These are phyloP conservation scores for Rhyzopertha dominica DNA, from an alignment of 1,140 invertebrate species.

Conservation along the genomic window DNA sequence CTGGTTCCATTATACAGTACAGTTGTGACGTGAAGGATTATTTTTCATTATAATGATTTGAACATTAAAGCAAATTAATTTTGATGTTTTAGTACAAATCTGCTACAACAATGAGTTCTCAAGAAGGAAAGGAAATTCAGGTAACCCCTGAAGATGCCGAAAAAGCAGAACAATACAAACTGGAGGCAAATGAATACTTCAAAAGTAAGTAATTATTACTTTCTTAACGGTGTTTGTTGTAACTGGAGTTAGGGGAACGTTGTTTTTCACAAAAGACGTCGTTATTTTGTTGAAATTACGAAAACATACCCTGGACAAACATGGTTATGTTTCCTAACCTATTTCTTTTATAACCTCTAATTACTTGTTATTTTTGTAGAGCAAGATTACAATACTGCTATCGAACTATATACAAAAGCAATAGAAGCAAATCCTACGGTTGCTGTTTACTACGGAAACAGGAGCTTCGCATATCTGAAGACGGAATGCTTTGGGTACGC, in stretches of 20 bases:
- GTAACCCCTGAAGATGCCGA: slow-evolving; percentile 44
- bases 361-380: slow-evolving; percentile 59
- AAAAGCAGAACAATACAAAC: slow-evolving; percentile 71
- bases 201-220: slow-evolving; percentile 70
- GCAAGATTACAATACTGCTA: slow-evolving; percentile 83
- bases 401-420: slow-evolving; percentile 85
- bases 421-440: slow-evolving; percentile 80
- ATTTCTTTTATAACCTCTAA: slow-evolving; percentile 16
- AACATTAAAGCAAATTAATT: too few species aligned
- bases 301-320: too few species aligned
- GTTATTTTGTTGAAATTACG: too few species aligned
- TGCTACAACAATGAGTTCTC: slow-evolving; percentile 23
- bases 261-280: too few species aligned
- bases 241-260: too few species aligned
- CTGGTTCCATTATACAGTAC: too few species aligned
- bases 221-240: too few species aligned
- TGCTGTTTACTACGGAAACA: slow-evolving; percentile 87
- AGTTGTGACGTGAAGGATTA: too few species aligned
- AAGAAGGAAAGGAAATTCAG: slow-evolving; percentile 17
- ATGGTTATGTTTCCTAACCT: too few species aligned
- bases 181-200: slow-evolving; percentile 78
- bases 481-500: slow-evolving; percentile 93
- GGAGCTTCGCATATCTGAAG: slow-evolving; percentile 91
- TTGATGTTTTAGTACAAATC: too few species aligned
- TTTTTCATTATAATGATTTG: too few species aligned